phyloP scores from a whole-genome alignment of 1,140 invertebrate species.

The Drosophila malerkotliana region DNA sequence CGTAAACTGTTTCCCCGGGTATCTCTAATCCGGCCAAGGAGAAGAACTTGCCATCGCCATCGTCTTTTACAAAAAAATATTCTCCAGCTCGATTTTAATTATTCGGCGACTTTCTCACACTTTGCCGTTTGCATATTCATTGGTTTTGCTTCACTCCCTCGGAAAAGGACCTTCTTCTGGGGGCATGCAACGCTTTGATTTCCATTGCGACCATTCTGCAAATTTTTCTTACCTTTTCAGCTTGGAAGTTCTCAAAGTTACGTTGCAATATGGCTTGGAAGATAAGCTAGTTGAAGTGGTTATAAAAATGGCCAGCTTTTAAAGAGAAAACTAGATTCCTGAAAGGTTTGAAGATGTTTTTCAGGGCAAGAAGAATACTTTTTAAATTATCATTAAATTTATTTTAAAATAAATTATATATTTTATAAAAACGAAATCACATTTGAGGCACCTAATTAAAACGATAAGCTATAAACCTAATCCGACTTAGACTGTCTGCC shows the following conservation, averaged over 20 bases:
- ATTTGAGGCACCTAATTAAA: background rate
- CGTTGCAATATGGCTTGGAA: constrained; percentile 44
- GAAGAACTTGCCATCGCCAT: constrained; percentile 13
- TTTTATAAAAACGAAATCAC: background rate
- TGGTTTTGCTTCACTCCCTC: constrained; percentile 18
- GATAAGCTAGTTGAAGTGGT: constrained; percentile 57
- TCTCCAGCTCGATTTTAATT: constrained; percentile 68
- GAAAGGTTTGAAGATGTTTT: background rate
- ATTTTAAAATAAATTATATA: background rate
- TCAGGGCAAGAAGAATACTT: too few relatives aligned
- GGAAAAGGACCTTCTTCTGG: background rate
- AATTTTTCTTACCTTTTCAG: constrained; percentile 13
- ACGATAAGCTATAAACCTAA: constrained; percentile 5
- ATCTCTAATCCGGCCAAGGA: constrained; percentile 47
- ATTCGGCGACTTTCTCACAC: constrained; percentile 61
- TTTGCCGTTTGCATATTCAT: constrained; percentile 69
- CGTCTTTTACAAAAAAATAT: constrained; percentile 19
- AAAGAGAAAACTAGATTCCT: background rate
- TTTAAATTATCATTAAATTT: background rate
- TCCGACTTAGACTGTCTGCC: constrained; percentile 26
- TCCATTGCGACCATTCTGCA: constrained; percentile 55
- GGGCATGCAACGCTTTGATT: constrained; percentile 56
- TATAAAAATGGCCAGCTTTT: constrained; percentile 27
- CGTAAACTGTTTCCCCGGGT: constrained; percentile 59
- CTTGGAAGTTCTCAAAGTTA: constrained; percentile 42